A percentile compares a stretch with the other conserved stretches of the same genome.
These are phyloP conservation scores for Girardinichthys multiradiatus DNA, from an alignment of 2,113 vertebrate genomes.

Conservation along the genomic window DNA sequence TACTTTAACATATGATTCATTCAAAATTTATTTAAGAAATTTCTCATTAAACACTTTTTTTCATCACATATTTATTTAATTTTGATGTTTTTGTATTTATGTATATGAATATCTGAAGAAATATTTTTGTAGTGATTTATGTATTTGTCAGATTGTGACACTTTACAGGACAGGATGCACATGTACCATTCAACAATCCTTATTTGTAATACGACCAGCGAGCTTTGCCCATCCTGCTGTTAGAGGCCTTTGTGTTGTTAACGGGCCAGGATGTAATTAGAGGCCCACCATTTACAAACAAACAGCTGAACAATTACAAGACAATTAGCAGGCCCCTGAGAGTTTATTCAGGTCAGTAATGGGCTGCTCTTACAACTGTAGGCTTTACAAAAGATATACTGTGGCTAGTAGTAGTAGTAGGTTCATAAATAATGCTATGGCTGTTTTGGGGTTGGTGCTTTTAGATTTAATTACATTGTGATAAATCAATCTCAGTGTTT, in stretches of 20 bases:
- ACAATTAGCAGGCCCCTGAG: conserved; percentile 62
- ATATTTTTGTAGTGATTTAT: background rate
- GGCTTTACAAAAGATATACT: conserved; percentile 3
- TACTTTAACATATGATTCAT: no score
- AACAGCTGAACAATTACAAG: conserved; percentile 59
- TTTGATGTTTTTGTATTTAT: no score
- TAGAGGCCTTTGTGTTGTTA: conserved; percentile 66
- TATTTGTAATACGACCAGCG: conserved; percentile 30
- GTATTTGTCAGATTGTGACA: background rate
- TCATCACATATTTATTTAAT: no score
- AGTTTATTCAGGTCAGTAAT: conserved; percentile 48
- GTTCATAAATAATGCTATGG: background rate
- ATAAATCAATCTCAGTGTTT: background rate
- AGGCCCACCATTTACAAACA: conserved; percentile 57
- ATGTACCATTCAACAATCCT: background rate
- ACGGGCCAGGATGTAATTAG: conserved; percentile 46
- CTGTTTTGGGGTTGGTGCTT: no score
- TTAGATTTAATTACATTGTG: background rate
- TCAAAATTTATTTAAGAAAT: no score
- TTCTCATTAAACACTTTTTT: no score
- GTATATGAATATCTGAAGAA: background rate
- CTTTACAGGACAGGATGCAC: background rate
- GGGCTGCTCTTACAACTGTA: conserved; percentile 9
- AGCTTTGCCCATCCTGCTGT: conserved; percentile 44
- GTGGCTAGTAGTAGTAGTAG: background rate